Base-by-base conservation (phyloP, 1,140 invertebrate genomes). In the Papilio dardanus region DNA sequence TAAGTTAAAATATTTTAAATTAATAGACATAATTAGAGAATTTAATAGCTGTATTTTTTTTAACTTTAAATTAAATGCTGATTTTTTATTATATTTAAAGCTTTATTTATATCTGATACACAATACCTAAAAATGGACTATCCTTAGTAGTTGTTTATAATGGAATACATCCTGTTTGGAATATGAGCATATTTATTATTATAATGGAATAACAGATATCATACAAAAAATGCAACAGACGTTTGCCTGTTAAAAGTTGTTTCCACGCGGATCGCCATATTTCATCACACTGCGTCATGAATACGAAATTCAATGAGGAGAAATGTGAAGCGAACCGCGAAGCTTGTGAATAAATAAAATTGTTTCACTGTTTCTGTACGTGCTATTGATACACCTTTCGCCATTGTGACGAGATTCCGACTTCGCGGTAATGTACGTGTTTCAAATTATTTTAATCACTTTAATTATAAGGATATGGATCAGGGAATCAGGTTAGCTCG, bases 321-420 rank as follows among this genome's bases (percentile, higher is more conserved):
- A 21, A 40, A 69, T 40, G 67, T 37, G 67, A 69, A 69, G 67
- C 67, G 67, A 69, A 21, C 67, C 67, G 67, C 35, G 35, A 40
- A 69, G 67, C 67, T 21, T 69, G 35, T 69, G 67, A 69, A 69
- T 69, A 69, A 69, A 69, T 69, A 69, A 69, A 69, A 69, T 42
- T 69, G 67, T 69, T 69, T 69, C 67, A 69, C 67, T 69, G 67
- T 69, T 69, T 69, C 67, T 40, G 33, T 69, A 69, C 67, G 67
- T 69, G 33, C 67, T 69, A 69, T 69, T 69, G 67, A 69, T 37
- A 37, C 67, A 16, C 31, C 67, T 3, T 31, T 46, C 33, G 7
- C 35, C 35, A 24, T 69, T 69, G 67, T 69, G 35, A 69, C 66
- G 66, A 31, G 62, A 67, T 19, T 67, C 65, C 6, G 30, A 21